These are phyloP conservation scores for Allygus modestus DNA, from an alignment of 2,888 invertebrate genomes.

Conservation along the genomic window DNA sequence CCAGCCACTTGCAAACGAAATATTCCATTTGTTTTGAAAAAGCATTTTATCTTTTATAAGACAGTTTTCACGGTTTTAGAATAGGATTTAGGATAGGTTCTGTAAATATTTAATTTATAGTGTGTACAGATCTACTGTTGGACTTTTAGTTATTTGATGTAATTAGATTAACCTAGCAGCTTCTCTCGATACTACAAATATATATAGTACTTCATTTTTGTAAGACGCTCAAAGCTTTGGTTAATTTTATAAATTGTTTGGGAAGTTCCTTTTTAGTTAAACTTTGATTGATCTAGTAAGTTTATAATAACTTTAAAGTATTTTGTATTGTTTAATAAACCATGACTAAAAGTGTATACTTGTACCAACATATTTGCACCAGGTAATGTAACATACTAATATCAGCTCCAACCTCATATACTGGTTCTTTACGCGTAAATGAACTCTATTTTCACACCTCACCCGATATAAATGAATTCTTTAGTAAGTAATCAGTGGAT, in stretches of 20 bases:
- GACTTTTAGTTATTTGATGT: background rate
- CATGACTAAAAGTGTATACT: slow-evolving; percentile 13
- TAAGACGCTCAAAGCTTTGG: background rate
- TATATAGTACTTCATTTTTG: background rate
- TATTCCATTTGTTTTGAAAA: slow-evolving; percentile 41
- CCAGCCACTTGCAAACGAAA: background rate
- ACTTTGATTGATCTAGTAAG: background rate
- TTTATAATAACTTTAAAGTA: background rate
- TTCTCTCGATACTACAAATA: background rate
- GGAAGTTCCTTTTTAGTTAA: background rate
- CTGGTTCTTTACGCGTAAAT: no score
- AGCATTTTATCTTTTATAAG: slow-evolving; percentile 21
- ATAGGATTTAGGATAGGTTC: background rate
- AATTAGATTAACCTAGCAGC: background rate
- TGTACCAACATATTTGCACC: no score
- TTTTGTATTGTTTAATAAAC: slow-evolving; percentile 19
- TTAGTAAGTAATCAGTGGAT: no score
- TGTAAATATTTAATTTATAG: slow-evolving; percentile 3
- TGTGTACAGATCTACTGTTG: background rate
- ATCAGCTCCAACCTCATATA: no score
- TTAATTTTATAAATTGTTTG: background rate
- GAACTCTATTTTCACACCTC: no score
- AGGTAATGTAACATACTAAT: no score
- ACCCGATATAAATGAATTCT: no score
- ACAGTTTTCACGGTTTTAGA: slow-evolving; percentile 6